Conservation (phyloP, 2,888 invertebrate genomes). For the Drosophila infuscata region DNA sequence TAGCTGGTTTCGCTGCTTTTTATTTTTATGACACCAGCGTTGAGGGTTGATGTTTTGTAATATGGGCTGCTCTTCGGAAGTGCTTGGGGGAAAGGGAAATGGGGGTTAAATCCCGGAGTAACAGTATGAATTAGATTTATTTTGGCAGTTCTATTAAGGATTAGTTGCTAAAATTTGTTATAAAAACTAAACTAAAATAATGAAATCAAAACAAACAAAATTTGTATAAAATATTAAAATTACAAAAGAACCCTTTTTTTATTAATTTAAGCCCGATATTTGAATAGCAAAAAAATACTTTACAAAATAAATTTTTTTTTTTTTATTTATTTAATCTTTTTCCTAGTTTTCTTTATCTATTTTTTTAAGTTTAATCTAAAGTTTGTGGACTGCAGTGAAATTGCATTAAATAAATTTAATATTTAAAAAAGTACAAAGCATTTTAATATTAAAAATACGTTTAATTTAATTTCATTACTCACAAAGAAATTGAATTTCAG, state of each 20-base stretch:
- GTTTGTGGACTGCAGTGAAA: background rate
- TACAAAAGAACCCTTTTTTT: background rate
- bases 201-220: background rate
- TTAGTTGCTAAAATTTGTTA: background rate
- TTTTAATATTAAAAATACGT: background rate
- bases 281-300: background rate
- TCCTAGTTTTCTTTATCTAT: background rate
- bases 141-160: background rate
- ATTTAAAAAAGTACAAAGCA: background rate
- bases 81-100: background rate
- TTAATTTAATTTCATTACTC: background rate
- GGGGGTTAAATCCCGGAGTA: background rate
- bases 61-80: conserved; percentile 17
- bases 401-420: background rate
- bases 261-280: background rate
- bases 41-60: conserved; percentile 42
- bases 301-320: background rate
- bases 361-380: background rate
- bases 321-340: background rate
- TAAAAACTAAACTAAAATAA: background rate
- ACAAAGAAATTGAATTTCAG: background rate
- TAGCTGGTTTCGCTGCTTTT: conserved; percentile 13
- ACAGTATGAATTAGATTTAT: background rate
- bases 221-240: background rate
- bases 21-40: conserved; percentile 31